Conservation (phyloP, 2,888 invertebrate species). For the Caenorhabditis auriculariae region DNA sequence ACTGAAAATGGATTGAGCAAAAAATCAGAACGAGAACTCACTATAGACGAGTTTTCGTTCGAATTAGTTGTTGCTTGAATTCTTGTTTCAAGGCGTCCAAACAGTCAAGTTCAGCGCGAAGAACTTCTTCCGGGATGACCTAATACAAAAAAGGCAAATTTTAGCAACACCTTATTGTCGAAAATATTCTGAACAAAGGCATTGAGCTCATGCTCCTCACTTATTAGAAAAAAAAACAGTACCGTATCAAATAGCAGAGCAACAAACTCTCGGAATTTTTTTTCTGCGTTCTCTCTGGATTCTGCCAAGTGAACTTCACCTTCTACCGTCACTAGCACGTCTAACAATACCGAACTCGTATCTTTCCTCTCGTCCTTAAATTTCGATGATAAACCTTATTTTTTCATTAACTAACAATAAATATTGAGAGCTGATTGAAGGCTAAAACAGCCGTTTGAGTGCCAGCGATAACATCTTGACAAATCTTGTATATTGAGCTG, state of each 20-base stretch:
- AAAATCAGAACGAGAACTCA: slow-evolving; percentile 15
- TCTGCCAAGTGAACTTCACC: slow-evolving; percentile 30
- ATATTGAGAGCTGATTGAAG: no score
- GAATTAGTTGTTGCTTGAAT: slow-evolving; percentile 39
- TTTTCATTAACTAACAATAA: no score
- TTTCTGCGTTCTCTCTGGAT: slow-evolving; percentile 13
- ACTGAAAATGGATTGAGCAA: slow-evolving; percentile 68
- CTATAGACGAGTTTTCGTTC: slow-evolving; percentile 56
- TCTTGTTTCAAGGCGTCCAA: slow-evolving; percentile 34
- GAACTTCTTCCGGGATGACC: slow-evolving; percentile 52
- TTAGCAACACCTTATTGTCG: no score
- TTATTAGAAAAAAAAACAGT: neutral
- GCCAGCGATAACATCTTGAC: no score
- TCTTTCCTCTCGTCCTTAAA: slow-evolving; percentile 11
- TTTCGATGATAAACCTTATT: no score
- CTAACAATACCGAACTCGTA: slow-evolving; percentile 35
- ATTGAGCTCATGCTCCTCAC: neutral
- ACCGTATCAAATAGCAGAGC: slow-evolving; percentile 26
- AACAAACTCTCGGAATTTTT: slow-evolving; percentile 26
- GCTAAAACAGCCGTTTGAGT: no score
- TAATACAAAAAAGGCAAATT: no score
- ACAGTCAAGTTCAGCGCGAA: slow-evolving; percentile 43
- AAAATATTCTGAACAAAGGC: neutral
- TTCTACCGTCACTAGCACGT: slow-evolving; percentile 41
- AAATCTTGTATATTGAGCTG: no score